Conservation (phyloP, 2,113 vertebrate genomes). For the Clarias macrocephalus region DNA sequence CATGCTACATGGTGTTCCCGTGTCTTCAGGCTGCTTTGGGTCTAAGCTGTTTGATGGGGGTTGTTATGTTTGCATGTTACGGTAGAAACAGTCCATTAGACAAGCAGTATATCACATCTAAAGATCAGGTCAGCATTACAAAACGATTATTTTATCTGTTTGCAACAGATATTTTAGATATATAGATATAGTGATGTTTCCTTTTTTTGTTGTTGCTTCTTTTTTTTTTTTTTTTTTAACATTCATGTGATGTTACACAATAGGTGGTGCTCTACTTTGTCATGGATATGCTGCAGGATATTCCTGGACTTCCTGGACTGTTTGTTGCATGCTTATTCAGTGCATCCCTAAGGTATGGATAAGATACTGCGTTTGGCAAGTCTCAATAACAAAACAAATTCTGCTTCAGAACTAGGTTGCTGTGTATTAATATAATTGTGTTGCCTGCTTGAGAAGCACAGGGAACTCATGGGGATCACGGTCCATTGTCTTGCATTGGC, state of each 20-base stretch:
- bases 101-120: constrained; percentile 60
- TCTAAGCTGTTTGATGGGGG: constrained; percentile 85
- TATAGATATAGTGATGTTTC: too few species aligned
- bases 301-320: constrained; percentile 88
- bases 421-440: background rate
- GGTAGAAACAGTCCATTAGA: constrained; percentile 66
- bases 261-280: constrained; percentile 93
- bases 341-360: constrained; percentile 84
- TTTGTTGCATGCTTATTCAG: constrained; percentile 96
- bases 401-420: background rate
- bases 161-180: too few species aligned
- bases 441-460: too few species aligned
- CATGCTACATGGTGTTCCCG: constrained; percentile 91
- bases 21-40: constrained; percentile 86
- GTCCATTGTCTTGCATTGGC: too few species aligned
- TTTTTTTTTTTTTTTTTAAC: background rate
- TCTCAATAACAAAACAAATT: background rate
- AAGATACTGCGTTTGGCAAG: background rate
- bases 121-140: constrained; percentile 73
- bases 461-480: too few species aligned
- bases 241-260: background rate
- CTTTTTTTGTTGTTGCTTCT: background rate
- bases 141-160: background rate
- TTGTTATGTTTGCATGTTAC: constrained; percentile 89
- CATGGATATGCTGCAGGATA: constrained; percentile 85